Conservation (phyloP, 2,113 vertebrate genomes). For the Bungarus multicinctus region DNA sequence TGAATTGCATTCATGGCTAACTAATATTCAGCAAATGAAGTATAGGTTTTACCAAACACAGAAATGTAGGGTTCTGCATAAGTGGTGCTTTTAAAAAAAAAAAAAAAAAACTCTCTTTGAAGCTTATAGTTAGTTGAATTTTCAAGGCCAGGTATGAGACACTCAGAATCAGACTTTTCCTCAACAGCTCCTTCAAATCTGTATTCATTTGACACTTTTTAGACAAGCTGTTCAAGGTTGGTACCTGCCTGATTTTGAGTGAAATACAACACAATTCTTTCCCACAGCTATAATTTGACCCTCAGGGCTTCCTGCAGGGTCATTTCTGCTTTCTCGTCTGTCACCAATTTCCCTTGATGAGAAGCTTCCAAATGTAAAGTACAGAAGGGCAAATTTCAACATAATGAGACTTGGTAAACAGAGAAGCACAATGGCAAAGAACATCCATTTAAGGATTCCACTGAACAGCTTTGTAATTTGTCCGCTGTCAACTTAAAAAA, state of each 20-base stretch:
- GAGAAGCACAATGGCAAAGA: background rate
- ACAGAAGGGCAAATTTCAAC: conserved; percentile 43
- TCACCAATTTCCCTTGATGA: conserved; percentile 47
- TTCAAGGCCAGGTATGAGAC: background rate
- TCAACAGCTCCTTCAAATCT: background rate
- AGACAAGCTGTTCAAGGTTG: conserved; percentile 7
- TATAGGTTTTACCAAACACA: background rate
- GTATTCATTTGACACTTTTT: background rate
- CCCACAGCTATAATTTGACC: background rate
- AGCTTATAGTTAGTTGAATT: background rate
- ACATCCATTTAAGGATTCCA: conserved; percentile 12
- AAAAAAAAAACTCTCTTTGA: background rate
- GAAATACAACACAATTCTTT: background rate
- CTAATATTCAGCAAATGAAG: background rate
- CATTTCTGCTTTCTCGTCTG: conserved; percentile 29
- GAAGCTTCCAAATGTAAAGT: conserved; percentile 32
- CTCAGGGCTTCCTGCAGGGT: background rate
- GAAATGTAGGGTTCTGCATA: background rate
- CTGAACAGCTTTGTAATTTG: background rate
- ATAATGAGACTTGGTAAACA: conserved; percentile 44
- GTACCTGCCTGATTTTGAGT: background rate
- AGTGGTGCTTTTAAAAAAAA: background rate
- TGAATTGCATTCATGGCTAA: background rate
- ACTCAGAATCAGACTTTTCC: background rate
- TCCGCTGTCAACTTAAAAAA: background rate